phyloP scores from a whole-genome alignment of 1,140 invertebrate species.

The Pseudomyrmex sp. region DNA sequence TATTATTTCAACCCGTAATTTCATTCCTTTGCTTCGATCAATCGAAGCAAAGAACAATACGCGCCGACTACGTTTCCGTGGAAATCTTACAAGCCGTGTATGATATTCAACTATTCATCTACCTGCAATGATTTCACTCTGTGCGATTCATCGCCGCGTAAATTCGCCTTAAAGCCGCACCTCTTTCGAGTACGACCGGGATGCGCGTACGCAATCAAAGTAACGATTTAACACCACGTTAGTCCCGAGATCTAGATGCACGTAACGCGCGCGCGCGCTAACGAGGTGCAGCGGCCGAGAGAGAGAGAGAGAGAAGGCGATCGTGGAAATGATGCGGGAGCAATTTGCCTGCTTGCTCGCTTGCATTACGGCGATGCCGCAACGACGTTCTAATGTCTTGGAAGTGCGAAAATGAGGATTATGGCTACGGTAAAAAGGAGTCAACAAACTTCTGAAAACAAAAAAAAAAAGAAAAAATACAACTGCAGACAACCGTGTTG shows the following conservation, averaged over 20 bases:
- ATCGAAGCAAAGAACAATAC: neutral
- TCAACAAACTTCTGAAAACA: slow-evolving; percentile 22
- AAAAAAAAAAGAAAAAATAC: too few relatives aligned
- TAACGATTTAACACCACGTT: slow-evolving; percentile 60
- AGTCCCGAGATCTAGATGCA: slow-evolving; percentile 42
- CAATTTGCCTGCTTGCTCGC: slow-evolving; percentile 29
- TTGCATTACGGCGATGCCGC: neutral
- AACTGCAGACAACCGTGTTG: slow-evolving; percentile 3
- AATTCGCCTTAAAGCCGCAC: slow-evolving; percentile 55
- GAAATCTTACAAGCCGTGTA: slow-evolving; percentile 1
- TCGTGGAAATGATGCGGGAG: slow-evolving; percentile 47
- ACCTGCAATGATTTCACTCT: slow-evolving; percentile 28
- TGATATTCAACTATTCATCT: slow-evolving; percentile 36
- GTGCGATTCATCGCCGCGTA: slow-evolving; percentile 32
- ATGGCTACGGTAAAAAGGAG: too few relatives aligned
- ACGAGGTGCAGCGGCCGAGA: slow-evolving; percentile 49
- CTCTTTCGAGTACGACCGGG: neutral
- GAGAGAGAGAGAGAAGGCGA: slow-evolving; percentile 33
- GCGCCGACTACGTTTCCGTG: slow-evolving; percentile 11
- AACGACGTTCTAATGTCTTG: slow-evolving; percentile 44
- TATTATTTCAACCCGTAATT: neutral
- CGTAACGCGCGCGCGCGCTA: slow-evolving; percentile 45
- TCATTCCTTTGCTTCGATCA: neutral
- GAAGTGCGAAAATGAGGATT: slow-evolving; percentile 16
- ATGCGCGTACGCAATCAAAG: slow-evolving; percentile 59